A percentile compares a stretch with the other conserved stretches of the same genome.
phyloP scores from a whole-genome alignment of 2,113 vertebrate species.

The Pogonocichla stellata region DNA sequence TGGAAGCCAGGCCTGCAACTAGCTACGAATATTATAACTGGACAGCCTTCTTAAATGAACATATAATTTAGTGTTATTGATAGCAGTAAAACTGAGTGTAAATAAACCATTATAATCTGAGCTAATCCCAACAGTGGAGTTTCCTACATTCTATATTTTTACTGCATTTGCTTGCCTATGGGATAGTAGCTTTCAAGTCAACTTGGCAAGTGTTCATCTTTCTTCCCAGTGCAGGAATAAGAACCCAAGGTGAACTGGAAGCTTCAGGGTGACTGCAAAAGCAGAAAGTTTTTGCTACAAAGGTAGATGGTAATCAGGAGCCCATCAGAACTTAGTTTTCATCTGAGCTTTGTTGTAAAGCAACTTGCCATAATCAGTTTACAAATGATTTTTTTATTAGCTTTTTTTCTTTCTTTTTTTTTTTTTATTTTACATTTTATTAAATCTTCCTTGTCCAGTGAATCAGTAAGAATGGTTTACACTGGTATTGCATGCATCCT shows the following conservation, averaged over 20 bases:
- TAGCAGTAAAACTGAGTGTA: neutral
- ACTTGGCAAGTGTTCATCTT: neutral
- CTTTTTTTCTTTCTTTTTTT: fast-evolving
- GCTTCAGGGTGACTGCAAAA: neutral
- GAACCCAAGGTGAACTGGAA: neutral
- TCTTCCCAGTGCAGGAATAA: neutral
- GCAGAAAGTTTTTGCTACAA: neutral
- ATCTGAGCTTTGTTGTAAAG: neutral
- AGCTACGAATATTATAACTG: neutral
- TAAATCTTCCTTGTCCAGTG: neutral
- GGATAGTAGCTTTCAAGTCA: neutral
- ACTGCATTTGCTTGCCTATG: neutral
- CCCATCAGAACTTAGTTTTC: neutral
- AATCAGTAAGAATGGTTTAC: neutral
- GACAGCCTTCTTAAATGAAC: neutral
- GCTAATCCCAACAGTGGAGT: neutral
- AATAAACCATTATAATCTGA: neutral
- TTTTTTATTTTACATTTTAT: neutral
- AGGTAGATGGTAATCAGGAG: neutral
- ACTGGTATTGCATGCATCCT: neutral
- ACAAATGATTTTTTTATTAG: neutral
- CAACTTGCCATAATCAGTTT: neutral
- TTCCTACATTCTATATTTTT: neutral
- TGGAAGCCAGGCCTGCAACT: neutral
- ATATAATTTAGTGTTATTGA: neutral